A percentile compares a stretch with the other conserved stretches of the same genome.
These are phyloP conservation scores for Tribolium castaneum DNA, from an alignment of 1,140 invertebrate species.

Conservation along the genomic window DNA sequence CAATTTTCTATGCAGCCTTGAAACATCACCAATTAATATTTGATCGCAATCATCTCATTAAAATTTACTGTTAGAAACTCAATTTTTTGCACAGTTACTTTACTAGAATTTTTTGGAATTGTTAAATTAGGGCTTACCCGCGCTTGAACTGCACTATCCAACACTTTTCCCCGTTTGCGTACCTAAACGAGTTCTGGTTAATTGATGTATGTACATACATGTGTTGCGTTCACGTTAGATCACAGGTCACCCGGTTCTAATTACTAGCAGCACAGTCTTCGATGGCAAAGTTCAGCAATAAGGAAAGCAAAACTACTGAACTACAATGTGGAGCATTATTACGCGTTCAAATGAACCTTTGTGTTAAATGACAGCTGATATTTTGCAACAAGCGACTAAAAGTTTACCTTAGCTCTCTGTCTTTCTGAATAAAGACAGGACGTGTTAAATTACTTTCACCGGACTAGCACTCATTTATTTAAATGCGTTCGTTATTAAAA, in stretches of 20 bases:
- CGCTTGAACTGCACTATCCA: background rate
- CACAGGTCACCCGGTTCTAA: conserved; percentile 1
- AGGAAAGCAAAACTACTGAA: background rate
- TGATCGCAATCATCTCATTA: background rate
- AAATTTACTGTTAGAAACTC: background rate
- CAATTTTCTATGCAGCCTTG: conserved; percentile 4
- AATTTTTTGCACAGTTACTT: background rate
- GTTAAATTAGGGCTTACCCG: background rate
- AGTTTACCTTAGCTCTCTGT: conserved; percentile 25
- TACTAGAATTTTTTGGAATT: background rate
- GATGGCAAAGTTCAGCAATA: conserved; percentile 18
- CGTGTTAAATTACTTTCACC: conserved; percentile 32
- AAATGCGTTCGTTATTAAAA: background rate
- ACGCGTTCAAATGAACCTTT: conserved; percentile 29
- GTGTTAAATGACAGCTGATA: conserved; percentile 32
- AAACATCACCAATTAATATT: conserved; percentile 4
- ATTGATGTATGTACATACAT: background rate
- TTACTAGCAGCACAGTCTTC: conserved; percentile 1
- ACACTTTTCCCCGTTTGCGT: conserved; percentile 11
- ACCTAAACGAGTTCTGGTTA: conserved; percentile 1
- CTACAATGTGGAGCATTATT: conserved; percentile 19
- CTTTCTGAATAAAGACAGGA: conserved; percentile 26
- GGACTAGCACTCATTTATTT: background rate
- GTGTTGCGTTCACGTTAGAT: conserved; percentile 23
- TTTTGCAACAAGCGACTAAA: conserved; percentile 15